Percentiles rank a stretch among this genome's conserved stretches.
Conservation (phyloP, 1,140 invertebrate genomes). For the Drosophila repletoides region DNA sequence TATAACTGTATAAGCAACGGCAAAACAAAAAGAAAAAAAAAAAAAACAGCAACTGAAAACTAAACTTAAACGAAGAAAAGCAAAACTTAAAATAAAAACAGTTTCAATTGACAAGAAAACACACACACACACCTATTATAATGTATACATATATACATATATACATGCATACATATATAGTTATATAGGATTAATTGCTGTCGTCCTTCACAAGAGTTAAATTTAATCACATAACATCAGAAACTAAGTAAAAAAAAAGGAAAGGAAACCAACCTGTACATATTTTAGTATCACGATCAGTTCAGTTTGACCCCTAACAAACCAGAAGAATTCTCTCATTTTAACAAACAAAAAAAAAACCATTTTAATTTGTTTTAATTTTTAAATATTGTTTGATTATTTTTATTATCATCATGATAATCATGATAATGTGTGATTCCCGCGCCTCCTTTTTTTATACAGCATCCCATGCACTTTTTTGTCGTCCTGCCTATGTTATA, state of each 20-base stretch:
- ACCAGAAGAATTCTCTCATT: constrained; percentile 25
- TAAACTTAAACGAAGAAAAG: too few relatives aligned
- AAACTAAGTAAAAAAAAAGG: background rate
- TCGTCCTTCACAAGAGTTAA: constrained; percentile 49
- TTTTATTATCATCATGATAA: too few relatives aligned
- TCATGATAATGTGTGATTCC: constrained; percentile 13
- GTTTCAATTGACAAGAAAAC: constrained; percentile 4
- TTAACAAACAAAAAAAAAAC: too few relatives aligned
- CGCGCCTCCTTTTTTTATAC: background rate
- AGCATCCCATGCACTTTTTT: constrained; percentile 15
- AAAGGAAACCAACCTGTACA: constrained; percentile 56
- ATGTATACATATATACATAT: constrained; percentile 34
- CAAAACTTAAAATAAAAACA: constrained; percentile 27
- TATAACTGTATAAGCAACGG: constrained; percentile 46
- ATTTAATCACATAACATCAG: constrained; percentile 42
- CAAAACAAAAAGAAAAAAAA: constrained; percentile 29
- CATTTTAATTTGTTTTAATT: too few relatives aligned
- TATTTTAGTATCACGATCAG: constrained; percentile 58
- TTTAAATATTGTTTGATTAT: too few relatives aligned
- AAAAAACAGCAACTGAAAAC: constrained; percentile 43
- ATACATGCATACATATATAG: constrained; percentile 33
- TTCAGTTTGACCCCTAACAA: too few relatives aligned
- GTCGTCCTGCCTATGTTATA: constrained; percentile 45
- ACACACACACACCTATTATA: constrained; percentile 43
- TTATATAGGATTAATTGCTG: constrained; percentile 58